Conservation (phyloP, 64 coral and sea anemone species). For the Trachythela sp. region DNA sequence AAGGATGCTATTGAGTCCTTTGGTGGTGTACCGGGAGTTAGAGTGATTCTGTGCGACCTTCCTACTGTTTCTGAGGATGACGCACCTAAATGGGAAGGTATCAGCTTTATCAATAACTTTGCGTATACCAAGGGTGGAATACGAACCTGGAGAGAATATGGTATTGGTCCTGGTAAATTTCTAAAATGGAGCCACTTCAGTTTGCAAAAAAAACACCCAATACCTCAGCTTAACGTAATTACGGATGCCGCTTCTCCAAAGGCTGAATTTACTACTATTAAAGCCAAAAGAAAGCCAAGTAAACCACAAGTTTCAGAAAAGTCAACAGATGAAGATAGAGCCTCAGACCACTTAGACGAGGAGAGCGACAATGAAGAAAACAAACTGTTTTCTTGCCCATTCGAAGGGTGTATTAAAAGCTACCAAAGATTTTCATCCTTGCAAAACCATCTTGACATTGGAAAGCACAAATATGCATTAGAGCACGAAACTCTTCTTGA, state of each 20-base stretch:
- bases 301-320: not conserved
- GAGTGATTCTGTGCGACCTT: slow-evolving; percentile 29
- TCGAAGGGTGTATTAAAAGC: not conserved
- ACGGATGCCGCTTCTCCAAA: not conserved
- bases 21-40: slow-evolving; percentile 1
- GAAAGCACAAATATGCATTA: slow-evolving; percentile 4
- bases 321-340: not conserved
- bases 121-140: not conserved
- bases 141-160: slow-evolving; percentile 21
- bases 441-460: not conserved
- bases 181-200: not conserved
- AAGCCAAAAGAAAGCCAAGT: not conserved
- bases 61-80: not conserved
- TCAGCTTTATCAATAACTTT: slow-evolving; percentile 17
- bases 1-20: slow-evolving; percentile 6
- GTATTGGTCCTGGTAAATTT: not conserved
- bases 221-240: slow-evolving; percentile 7
- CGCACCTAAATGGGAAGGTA: slow-evolving; percentile 26
- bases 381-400: not conserved
- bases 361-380: not conserved
- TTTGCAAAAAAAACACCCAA: not conserved
- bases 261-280: not conserved
- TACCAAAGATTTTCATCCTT: slow-evolving; percentile 28
- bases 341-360: not conserved
- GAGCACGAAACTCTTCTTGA: slow-evolving; percentile 14